Evolutionary conservation across 2,888 invertebrate genomes (phyloP).

Genomic region (Hydropsyche betteni): DNA sequence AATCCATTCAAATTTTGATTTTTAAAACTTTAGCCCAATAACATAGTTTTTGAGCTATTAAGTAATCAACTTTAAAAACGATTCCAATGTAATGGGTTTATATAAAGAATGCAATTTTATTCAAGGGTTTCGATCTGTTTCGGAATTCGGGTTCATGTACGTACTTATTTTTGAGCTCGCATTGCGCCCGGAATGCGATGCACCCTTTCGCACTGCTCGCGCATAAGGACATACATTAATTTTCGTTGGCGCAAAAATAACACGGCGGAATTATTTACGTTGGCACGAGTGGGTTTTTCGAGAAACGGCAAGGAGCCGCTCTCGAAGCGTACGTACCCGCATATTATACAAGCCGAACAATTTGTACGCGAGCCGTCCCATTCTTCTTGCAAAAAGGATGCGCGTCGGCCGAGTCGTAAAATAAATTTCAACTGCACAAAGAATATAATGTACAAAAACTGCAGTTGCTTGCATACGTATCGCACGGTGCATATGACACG

Average conservation of each 20-base stretch:
- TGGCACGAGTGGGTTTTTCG: conserved; percentile 20
- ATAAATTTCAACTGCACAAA: conserved; percentile 43
- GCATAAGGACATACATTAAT: not conserved
- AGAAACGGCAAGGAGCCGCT: conserved; percentile 12
- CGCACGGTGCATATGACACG: too few relatives aligned
- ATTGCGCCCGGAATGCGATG: too few relatives aligned
- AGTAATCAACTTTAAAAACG: too few relatives aligned
- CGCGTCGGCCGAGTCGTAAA: conserved; percentile 42
- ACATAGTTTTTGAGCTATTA: too few relatives aligned
- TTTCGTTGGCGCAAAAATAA: conserved; percentile 5
- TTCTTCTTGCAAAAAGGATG: conserved; percentile 40
- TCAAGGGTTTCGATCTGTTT: too few relatives aligned
- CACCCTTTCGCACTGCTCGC: too few relatives aligned
- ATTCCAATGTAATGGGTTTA: too few relatives aligned
- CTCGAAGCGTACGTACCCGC: not conserved
- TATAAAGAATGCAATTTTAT: too few relatives aligned
- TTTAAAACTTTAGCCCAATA: too few relatives aligned
- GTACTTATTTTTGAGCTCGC: too few relatives aligned
- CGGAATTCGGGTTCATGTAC: too few relatives aligned
- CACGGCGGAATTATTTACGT: conserved; percentile 25
- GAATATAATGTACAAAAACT: conserved; percentile 18
- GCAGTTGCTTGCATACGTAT: not conserved
- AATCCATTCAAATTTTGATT: too few relatives aligned
- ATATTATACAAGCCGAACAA: conserved; percentile 16
- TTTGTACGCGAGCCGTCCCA: conserved; percentile 36